These are phyloP conservation scores for Martes martes DNA, from an alignment of 2,113 vertebrate genomes.

Conservation along the genomic window DNA sequence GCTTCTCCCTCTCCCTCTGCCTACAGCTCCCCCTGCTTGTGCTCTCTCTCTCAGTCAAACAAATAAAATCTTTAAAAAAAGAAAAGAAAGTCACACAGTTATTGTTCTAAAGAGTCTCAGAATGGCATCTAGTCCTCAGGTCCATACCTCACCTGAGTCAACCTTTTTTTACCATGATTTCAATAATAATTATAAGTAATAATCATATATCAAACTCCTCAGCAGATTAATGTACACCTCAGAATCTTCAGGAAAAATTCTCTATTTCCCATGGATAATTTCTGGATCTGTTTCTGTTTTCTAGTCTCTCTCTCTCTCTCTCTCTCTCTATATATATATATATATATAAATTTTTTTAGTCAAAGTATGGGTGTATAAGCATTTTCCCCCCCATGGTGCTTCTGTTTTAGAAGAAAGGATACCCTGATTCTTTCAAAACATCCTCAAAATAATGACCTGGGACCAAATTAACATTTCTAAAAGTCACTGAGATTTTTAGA, in stretches of 20 bases:
- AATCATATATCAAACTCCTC: not conserved
- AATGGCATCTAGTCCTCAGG: not conserved
- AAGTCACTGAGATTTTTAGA: not conserved
- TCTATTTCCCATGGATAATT: not conserved
- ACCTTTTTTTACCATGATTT: not conserved
- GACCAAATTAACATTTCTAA: constrained; percentile 6
- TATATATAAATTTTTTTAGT: not conserved
- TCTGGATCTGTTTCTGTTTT: not conserved
- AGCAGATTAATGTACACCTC: not conserved
- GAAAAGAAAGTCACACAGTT: not conserved
- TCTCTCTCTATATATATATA: no score
- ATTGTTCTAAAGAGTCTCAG: not conserved
- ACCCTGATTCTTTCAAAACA: not conserved
- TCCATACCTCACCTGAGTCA: not conserved
- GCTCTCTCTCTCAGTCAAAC: no score
- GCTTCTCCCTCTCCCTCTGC: no score
- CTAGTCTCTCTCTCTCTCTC: not conserved
- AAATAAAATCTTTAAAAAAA: no score
- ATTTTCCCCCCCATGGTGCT: not conserved
- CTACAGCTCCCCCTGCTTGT: no score
- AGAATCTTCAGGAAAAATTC: not conserved
- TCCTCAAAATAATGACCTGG: not conserved
- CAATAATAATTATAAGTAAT: not conserved
- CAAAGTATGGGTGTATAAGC: not conserved
- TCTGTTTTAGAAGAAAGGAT: not conserved